These are phyloP conservation scores for Champsocephalus esox DNA, from an alignment of 2,797 vertebrate species.

Conservation along the genomic window DNA sequence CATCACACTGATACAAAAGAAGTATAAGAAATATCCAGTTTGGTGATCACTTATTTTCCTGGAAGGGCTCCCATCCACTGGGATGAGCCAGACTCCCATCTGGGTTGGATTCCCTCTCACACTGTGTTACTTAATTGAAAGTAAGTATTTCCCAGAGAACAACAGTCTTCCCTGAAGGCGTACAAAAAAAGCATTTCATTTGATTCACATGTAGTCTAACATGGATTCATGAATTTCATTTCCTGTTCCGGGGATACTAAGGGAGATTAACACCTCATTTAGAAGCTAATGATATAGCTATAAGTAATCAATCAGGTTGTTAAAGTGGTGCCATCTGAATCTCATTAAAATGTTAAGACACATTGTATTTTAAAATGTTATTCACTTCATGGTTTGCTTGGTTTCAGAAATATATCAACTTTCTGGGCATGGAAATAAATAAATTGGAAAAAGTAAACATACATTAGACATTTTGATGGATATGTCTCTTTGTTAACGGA, in stretches of 20 bases:
- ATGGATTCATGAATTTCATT: neutral
- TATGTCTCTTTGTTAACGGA: neutral
- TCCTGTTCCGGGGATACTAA: neutral
- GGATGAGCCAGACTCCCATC: slow-evolving; percentile 71
- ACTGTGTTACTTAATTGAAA: slow-evolving; percentile 70
- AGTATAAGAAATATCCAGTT: slow-evolving; percentile 20
- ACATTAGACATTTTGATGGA: neutral
- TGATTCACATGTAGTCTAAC: slow-evolving; percentile 31
- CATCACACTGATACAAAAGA: slow-evolving; percentile 38
- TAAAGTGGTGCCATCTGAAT: neutral
- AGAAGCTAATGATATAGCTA: slow-evolving; percentile 7
- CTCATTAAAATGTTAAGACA: neutral
- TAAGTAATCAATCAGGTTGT: slow-evolving; percentile 2
- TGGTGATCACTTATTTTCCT: slow-evolving; percentile 58
- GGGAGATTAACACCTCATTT: slow-evolving; percentile 49
- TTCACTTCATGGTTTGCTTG: neutral
- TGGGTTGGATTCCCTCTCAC: slow-evolving; percentile 73
- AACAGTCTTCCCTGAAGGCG: slow-evolving; percentile 27
- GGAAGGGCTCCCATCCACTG: slow-evolving; percentile 43
- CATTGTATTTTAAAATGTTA: neutral
- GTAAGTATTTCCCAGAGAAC: slow-evolving; percentile 65
- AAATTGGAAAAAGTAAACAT: neutral
- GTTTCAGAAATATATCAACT: neutral
- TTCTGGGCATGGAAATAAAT: neutral
- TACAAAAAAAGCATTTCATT: slow-evolving; percentile 16